These are phyloP conservation scores for Heliocidaris erythrogramma DNA, from an alignment of 35 echinoderm and acorn worm species.

Conservation along the genomic window DNA sequence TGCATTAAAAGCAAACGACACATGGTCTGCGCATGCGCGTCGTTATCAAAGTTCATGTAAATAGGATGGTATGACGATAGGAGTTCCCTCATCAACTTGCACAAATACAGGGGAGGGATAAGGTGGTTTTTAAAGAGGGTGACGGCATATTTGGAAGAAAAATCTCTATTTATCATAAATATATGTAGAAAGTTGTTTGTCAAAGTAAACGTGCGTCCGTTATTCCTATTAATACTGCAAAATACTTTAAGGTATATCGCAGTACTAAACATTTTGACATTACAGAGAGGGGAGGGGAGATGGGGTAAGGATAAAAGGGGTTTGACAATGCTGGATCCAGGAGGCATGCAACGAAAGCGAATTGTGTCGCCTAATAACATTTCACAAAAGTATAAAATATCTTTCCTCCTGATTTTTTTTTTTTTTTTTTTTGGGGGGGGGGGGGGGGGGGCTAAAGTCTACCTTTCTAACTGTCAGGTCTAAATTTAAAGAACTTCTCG, in stretches of 20 bases:
- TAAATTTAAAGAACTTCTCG: not conserved
- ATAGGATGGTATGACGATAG: not conserved
- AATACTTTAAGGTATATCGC: no score
- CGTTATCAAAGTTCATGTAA: not conserved
- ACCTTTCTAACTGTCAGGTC: not conserved
- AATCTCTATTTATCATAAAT: no score
- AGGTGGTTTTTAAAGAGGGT: not conserved
- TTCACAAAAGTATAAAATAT: no score
- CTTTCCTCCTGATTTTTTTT: no score
- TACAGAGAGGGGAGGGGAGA: not conserved
- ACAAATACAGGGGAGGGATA: not conserved
- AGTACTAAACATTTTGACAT: no score
- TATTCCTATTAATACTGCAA: no score
- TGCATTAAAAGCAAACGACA: not conserved
- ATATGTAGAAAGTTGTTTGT: no score
- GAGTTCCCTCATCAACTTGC: not conserved
- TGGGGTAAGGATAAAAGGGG: not conserved
- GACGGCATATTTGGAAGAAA: no score
- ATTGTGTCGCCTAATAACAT: no score
- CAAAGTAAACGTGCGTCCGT: no score
- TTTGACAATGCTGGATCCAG: not conserved
- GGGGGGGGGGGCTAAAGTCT: no score
- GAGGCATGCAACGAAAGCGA: not conserved
- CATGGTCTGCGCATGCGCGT: not conserved
- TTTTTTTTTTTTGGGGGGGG: no score